Percentiles rank a stretch among this genome's conserved stretches.
Evolutionary conservation across 2,113 vertebrate genomes (phyloP).

Genomic region (Hymenochirus boettgeri): DNA sequence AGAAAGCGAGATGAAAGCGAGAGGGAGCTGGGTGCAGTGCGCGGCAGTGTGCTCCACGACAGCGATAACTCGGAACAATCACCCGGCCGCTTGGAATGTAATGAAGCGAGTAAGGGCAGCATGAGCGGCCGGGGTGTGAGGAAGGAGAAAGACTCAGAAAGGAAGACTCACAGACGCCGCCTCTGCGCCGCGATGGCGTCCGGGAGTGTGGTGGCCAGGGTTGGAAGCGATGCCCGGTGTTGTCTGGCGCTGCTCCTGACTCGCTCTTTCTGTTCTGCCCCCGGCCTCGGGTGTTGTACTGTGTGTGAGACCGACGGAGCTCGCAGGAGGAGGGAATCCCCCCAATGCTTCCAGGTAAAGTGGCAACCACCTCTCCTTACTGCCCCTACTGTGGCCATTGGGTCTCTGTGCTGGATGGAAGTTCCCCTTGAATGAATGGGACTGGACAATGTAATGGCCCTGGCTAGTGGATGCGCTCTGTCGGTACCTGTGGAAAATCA

Average conservation of each 20-base stretch:
- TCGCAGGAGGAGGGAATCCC: slow-evolving; percentile 29
- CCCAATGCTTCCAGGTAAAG: slow-evolving; percentile 30
- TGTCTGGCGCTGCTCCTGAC: slow-evolving; percentile 25
- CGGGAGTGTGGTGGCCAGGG: not conserved
- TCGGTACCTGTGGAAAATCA: no score
- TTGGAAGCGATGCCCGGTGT: slow-evolving; percentile 18
- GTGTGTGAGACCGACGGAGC: slow-evolving; percentile 20
- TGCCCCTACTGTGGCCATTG: no score
- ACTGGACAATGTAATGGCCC: no score
- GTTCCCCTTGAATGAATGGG: no score
- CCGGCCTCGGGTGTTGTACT: slow-evolving; percentile 25
- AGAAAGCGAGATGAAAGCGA: not conserved
- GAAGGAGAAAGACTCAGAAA: slow-evolving; percentile 6
- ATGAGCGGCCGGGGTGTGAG: slow-evolving; percentile 22
- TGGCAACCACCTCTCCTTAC: not conserved
- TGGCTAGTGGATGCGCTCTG: no score
- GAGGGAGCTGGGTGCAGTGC: not conserved
- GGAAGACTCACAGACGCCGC: not conserved
- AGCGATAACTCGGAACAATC: not conserved
- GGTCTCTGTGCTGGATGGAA: no score
- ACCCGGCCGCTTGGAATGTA: slow-evolving; percentile 18
- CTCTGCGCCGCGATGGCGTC: not conserved
- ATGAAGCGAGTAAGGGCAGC: slow-evolving; percentile 14
- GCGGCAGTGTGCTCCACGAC: no score
- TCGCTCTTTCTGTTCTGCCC: slow-evolving; percentile 19